Percentiles rank a stretch among this genome's conserved stretches.
phyloP scores from a whole-genome alignment of 2,888 invertebrate species.

The Glomeris marginata region DNA sequence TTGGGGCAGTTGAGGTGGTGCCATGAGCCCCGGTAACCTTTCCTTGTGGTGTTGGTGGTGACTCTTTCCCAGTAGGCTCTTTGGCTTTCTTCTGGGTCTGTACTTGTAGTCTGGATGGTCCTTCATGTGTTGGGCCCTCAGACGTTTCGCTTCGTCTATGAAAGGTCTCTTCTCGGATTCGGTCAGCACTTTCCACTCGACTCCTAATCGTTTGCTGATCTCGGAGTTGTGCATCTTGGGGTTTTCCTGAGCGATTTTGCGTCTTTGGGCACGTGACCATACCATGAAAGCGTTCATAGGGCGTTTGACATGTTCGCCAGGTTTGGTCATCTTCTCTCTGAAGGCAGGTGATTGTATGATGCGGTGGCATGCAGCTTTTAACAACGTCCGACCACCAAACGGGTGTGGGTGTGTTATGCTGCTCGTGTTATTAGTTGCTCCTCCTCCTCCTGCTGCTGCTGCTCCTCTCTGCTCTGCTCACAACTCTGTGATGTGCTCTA shows the following conservation, averaged over 20 bases:
- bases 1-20: too few relatives aligned
- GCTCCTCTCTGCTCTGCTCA: too few relatives aligned
- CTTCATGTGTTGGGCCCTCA: constrained; percentile 75
- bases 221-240: constrained; percentile 95
- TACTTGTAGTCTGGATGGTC: constrained; percentile 86
- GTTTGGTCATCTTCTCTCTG: constrained; percentile 2
- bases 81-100: constrained; percentile 52
- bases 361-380: too few relatives aligned
- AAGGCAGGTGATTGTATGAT: too few relatives aligned
- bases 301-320: constrained; percentile 75
- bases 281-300: constrained; percentile 99
- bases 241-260: constrained; percentile 85
- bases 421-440: too few relatives aligned
- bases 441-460: too few relatives aligned
- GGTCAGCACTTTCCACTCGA: constrained; percentile 74
- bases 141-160: constrained; percentile 76
- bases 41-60: background rate
- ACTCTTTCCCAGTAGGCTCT: constrained; percentile 44
- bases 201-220: constrained; percentile 82
- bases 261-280: constrained; percentile 80
- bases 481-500: too few relatives aligned
- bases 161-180: constrained; percentile 77
- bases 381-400: too few relatives aligned
- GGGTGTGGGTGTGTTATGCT: too few relatives aligned
- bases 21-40: too few relatives aligned